Evolutionary conservation across 2,888 invertebrate genomes (phyloP).

Genomic region (Lepeophtheirus nordmannii): DNA sequence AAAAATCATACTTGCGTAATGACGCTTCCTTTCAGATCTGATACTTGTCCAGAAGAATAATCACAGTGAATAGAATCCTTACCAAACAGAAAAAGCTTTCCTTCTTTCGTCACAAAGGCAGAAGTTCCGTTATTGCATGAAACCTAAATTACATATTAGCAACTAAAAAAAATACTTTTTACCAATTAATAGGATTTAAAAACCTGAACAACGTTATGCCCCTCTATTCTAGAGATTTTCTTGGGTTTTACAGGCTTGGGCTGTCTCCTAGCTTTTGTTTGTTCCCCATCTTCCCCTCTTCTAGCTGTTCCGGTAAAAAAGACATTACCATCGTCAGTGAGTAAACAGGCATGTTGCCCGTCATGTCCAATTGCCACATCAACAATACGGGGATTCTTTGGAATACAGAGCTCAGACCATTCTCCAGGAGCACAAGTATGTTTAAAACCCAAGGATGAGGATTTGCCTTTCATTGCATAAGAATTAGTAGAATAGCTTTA

Average conservation of each 20-base stretch:
- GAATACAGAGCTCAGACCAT: conserved; percentile 42
- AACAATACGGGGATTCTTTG: conserved; percentile 53
- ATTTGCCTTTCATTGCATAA: conserved; percentile 4
- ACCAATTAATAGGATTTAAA: no score
- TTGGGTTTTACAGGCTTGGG: conserved; percentile 83
- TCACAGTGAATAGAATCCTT: conserved; percentile 79
- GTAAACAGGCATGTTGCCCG: conserved; percentile 71
- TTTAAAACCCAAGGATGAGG: conserved; percentile 13
- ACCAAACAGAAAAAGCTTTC: conserved; percentile 80
- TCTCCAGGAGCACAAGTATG: conserved; percentile 30
- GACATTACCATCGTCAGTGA: conserved; percentile 82
- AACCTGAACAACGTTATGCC: conserved; percentile 46
- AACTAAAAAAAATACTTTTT: no score
- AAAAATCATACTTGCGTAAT: conserved; percentile 3
- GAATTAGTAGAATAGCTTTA: neutral
- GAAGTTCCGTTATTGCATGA: conserved; percentile 91
- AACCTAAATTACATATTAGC: conserved; percentile 41
- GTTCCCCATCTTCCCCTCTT: conserved; percentile 82
- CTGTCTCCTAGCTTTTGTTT: conserved; percentile 44
- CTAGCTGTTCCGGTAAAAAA: conserved; percentile 72
- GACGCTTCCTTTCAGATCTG: conserved; percentile 4
- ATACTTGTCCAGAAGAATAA: conserved; percentile 41
- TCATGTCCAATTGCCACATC: conserved; percentile 84
- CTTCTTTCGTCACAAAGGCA: conserved; percentile 75
- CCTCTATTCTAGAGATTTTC: conserved; percentile 75